phyloP scores from a whole-genome alignment of 1,140 invertebrate species.

The Branchinecta lynchi region DNA sequence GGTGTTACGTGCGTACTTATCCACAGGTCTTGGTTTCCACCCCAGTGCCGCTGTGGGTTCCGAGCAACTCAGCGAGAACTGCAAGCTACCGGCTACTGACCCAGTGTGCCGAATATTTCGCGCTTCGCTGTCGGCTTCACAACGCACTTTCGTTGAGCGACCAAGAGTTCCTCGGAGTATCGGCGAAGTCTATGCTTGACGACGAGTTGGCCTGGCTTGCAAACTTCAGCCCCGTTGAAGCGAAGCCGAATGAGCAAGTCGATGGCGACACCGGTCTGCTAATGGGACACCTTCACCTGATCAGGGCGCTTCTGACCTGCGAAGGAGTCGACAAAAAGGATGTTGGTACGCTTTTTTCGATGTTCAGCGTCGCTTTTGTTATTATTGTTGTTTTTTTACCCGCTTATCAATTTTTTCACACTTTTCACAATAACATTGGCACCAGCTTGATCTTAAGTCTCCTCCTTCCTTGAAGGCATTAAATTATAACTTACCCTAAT shows the following conservation, averaged over 20 bases:
- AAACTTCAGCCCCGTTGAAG: conserved; percentile 33
- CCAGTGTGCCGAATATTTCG: conserved; percentile 40
- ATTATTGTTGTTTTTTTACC: too few relatives aligned
- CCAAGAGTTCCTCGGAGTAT: conserved; percentile 31
- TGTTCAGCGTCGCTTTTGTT: too few relatives aligned
- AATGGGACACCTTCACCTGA: conserved; percentile 36
- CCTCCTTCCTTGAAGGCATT: too few relatives aligned
- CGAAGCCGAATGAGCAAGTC: conserved; percentile 16
- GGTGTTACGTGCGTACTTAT: conserved; percentile 23
- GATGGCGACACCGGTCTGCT: conserved; percentile 34
- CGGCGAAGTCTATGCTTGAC: conserved; percentile 34
- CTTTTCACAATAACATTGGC: too few relatives aligned
- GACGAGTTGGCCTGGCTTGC: conserved; percentile 38
- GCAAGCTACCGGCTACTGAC: conserved; percentile 34
- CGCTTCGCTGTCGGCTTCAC: conserved; percentile 34
- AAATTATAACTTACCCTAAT: too few relatives aligned
- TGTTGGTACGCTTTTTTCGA: conserved; percentile 27
- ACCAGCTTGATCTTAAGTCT: too few relatives aligned
- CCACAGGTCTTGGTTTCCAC: conserved; percentile 36
- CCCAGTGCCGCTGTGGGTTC: conserved; percentile 40
- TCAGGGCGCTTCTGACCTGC: conserved; percentile 35
- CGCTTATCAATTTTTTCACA: too few relatives aligned
- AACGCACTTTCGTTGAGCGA: conserved; percentile 30
- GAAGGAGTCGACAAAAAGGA: conserved; percentile 30
- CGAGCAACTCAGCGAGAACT: conserved; percentile 34